Percentiles rank a stretch among this genome's conserved stretches.
phyloP scores from a whole-genome alignment of 2,888 invertebrate species.

The Caenorhabditis uteleia region DNA sequence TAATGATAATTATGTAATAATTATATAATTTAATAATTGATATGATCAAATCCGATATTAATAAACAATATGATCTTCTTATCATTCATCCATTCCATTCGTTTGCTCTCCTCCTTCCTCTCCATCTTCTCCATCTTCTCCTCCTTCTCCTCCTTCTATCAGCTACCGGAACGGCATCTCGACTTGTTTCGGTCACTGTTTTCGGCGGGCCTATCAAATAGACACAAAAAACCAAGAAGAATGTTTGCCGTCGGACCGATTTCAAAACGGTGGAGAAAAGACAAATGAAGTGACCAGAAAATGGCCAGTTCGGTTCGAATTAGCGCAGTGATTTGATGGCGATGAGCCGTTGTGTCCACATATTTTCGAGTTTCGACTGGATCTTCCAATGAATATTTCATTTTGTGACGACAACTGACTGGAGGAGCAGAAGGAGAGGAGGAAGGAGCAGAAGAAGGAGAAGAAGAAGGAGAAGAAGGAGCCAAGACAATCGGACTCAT shows the following conservation, averaged over 20 bases:
- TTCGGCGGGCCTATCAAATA: constrained; percentile 4
- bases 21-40: constrained; percentile 12
- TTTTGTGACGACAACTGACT: too few species aligned
- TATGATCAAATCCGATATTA: constrained; percentile 15
- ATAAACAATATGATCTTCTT: background rate
- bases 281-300: constrained; percentile 11
- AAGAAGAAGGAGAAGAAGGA: background rate
- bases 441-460: background rate
- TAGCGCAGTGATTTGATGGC: constrained; percentile 19
- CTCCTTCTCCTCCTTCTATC: background rate
- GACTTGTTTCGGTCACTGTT: background rate
- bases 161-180: background rate
- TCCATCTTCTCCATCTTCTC: too few species aligned
- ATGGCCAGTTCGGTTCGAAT: constrained; percentile 25
- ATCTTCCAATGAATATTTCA: background rate
- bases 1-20: constrained; percentile 18
- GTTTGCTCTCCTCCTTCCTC: background rate
- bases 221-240: constrained; percentile 7
- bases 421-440: background rate
- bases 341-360: constrained; percentile 26
- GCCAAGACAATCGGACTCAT: background rate
- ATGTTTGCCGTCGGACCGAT: constrained; percentile 16
- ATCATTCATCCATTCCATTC: too few species aligned
- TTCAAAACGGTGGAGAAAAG: constrained; percentile 6
- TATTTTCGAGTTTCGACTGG: constrained; percentile 1